Base-by-base conservation (phyloP, 2,797 vertebrate genomes). In the Gouania willdenowi region DNA sequence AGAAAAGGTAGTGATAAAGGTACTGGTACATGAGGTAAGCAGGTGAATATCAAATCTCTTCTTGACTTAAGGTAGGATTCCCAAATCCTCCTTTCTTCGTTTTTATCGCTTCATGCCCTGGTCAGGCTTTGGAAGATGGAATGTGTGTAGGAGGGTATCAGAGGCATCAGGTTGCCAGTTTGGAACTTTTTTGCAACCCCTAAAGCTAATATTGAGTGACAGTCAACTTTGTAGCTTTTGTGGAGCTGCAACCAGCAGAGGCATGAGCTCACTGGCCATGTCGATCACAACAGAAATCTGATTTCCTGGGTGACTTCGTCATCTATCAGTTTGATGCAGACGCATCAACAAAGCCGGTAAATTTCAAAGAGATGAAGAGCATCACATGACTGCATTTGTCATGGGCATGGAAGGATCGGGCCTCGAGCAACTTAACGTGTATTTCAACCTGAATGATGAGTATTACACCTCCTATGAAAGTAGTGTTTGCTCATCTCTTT, bases 121-220 rank as follows among this genome's bases (percentile, higher is more conserved):
- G 65, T 76, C 50, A 29, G 41, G 24, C 47, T 40, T 73, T 34
- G 48, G 69, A 59, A 33, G 72, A 53, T 75, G 79, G 81, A 84
- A 83, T 87, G 79, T 82, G 83, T 69, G 77, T 79, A 74, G 80
- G 75, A 77, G 74, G 64, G 55, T 68, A 83, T 77, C 53, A 71
- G 21, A 61, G 66, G 78, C 70, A 78, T 87, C 81, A 20, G 57
- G 76, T 86, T 86, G 75, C 83, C 63, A 23, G 39, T 34, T 41
- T 20, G 14, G 16, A 68, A 64, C 74, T 25, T 72, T 73, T 55
- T 70, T 68, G 56, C 36, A 23, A 12, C 16, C 64, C 84, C 68
- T 48, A 16, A 43, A 71, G 83, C 71, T 51, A 53, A 54, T 48
- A 30, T 30, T 39, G 52, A 66, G 52, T 55, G 65, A 77, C 75